Conservation (phyloP, 2,888 invertebrate species). For the Venustoraphidia nigricollis region DNA sequence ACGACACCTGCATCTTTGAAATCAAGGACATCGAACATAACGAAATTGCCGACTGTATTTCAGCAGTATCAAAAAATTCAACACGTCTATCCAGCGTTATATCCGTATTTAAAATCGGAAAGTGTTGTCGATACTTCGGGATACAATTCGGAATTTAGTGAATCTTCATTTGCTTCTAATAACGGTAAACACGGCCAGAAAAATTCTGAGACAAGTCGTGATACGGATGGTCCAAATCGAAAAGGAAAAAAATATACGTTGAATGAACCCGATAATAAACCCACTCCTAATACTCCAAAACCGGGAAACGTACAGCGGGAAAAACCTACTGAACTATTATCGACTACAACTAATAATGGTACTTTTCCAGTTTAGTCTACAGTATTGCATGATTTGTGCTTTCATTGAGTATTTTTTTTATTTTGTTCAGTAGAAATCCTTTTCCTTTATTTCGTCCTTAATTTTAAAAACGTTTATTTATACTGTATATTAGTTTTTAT, state of each 20-base stretch:
- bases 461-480: no score
- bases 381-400: no score
- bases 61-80: slow-evolving; percentile 62
- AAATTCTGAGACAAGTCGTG: slow-evolving; percentile 29
- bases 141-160: slow-evolving; percentile 16
- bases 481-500: no score
- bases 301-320: background rate
- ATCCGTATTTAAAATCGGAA: slow-evolving; percentile 28
- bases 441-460: no score
- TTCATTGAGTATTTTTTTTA: background rate
- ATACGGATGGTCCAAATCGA: slow-evolving; percentile 24
- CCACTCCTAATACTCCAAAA: background rate
- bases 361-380: background rate
- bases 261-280: background rate
- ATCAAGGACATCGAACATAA: slow-evolving; percentile 11
- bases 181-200: slow-evolving; percentile 23
- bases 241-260: slow-evolving; percentile 21
- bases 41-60: slow-evolving; percentile 52
- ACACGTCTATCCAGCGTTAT: slow-evolving; percentile 57
- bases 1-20: slow-evolving; percentile 8
- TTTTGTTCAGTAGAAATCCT: no score
- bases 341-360: slow-evolving; percentile 1
- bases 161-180: slow-evolving; percentile 20
- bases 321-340: background rate
- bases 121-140: slow-evolving; percentile 28